phyloP scores from a whole-genome alignment of 2,113 vertebrate species.

The Ciconia stormi region DNA sequence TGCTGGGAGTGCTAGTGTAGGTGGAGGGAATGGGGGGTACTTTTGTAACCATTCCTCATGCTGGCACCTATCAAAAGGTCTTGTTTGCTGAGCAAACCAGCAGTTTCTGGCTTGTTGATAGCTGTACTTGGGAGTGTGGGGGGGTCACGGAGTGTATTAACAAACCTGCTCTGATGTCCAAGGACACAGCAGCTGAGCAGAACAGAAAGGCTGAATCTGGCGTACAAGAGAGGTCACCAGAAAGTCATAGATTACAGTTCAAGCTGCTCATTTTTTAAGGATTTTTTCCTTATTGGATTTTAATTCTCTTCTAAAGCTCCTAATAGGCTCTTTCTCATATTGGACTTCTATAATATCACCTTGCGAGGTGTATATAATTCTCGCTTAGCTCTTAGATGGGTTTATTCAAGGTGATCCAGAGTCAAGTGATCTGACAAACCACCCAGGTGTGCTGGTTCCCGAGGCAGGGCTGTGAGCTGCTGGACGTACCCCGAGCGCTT shows the following conservation, averaged over 20 bases:
- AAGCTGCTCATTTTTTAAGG: not conserved
- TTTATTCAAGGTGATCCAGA: not conserved
- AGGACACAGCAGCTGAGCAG: not conserved
- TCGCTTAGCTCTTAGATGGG: not conserved
- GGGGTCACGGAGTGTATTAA: not conserved
- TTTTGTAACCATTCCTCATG: not conserved
- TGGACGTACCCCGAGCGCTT: not conserved
- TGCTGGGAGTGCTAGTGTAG: not conserved
- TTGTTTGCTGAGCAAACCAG: slow-evolving; percentile 19
- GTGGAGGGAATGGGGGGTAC: not conserved
- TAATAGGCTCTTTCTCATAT: not conserved
- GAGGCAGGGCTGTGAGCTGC: not conserved
- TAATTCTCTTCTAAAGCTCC: not conserved
- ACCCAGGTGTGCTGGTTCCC: not conserved
- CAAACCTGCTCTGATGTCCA: not conserved
- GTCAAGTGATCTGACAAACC: not conserved
- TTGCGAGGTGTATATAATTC: not conserved
- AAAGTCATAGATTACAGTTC: not conserved
- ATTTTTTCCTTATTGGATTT: not conserved
- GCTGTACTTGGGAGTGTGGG: not conserved
- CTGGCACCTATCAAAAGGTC: not conserved
- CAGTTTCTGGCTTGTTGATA: not conserved
- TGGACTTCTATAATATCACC: not conserved
- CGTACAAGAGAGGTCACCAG: not conserved
- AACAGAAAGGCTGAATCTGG: not conserved